Base-by-base conservation (phyloP, 1,140 invertebrate species). In the Brachionus manjavacas region DNA sequence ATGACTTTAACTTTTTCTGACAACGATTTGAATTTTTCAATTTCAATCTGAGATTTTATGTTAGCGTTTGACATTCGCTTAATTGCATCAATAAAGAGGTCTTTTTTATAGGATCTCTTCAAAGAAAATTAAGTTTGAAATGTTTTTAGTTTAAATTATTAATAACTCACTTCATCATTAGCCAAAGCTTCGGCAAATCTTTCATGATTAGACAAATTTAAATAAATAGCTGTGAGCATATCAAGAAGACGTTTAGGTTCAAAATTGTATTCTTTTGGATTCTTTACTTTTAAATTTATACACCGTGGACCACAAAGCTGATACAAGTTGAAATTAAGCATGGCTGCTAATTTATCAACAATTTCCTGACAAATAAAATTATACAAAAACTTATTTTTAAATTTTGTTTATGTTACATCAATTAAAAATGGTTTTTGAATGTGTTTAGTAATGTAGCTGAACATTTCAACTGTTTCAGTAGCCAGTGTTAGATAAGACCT, bases 291-390 rank as follows among this genome's bases (percentile, higher is more conserved):
- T 39, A 99, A 91, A 90, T 97, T 96, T 88, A 96, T 96, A 90
- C 96, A 98, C 89, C 99, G 98, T 35, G 95, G 94, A 3, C 97
- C 96, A 88, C 95, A 97, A n/a, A 99, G 91, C 88, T 99, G 95
- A 88, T 96, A 94, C 49, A 99, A 90, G 91, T 98, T 98, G 89
- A 97, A 98, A 90, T 99, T 98, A 72, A 99, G 91, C 97, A 99
- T 99, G 66, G 96, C 95, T 81, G 96, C 95, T 14, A 99, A 92
- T 55, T 96, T 91, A 87, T 95, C 94, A 16, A 95, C 95, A 64
- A 99, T 90, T 90, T 97, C 89, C 87, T 91, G 46, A 11, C 84
- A 74, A 85, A 84, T 74, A 74, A 85, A 49, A 85, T 46, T 81
- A n/a, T 23, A 41, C 55, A 84, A 7, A 12, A 31, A 28, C 3